phyloP scores from a whole-genome alignment of 1,140 invertebrate genomes.

The Campoletis sonorensis region DNA sequence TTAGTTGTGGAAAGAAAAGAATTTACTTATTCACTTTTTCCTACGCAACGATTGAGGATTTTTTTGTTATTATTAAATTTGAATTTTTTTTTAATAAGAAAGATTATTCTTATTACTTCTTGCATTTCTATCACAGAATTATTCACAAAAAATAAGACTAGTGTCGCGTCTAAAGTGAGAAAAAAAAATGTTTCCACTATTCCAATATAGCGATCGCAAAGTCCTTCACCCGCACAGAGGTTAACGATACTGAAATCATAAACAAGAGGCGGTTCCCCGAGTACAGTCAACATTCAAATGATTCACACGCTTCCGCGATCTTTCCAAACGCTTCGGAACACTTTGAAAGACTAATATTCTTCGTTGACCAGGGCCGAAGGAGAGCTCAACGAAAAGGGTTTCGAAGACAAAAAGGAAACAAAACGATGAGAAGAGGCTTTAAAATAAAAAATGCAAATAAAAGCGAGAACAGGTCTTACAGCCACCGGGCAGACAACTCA shows the following conservation, averaged over 20 bases:
- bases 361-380: neutral
- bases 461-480: constrained; percentile 36
- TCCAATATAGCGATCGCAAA: neutral
- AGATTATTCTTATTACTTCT: no score
- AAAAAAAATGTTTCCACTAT: neutral
- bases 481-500: constrained; percentile 28
- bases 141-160: neutral
- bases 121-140: no score
- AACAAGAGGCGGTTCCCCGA: neutral
- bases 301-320: neutral
- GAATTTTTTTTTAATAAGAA: no score
- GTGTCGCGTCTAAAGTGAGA: neutral
- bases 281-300: constrained; percentile 6
- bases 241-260: neutral
- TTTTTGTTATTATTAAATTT: no score
- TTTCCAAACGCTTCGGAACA: neutral
- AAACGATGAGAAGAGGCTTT: neutral
- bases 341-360: constrained; percentile 1
- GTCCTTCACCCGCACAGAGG: neutral
- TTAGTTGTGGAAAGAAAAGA: no score
- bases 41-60: no score
- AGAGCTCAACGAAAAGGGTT: constrained; percentile 2
- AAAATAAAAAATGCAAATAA: constrained; percentile 36
- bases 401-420: neutral
- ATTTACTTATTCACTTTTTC: no score